Base-by-base conservation (phyloP, 2,888 invertebrate genomes). In the Spisula solida region DNA sequence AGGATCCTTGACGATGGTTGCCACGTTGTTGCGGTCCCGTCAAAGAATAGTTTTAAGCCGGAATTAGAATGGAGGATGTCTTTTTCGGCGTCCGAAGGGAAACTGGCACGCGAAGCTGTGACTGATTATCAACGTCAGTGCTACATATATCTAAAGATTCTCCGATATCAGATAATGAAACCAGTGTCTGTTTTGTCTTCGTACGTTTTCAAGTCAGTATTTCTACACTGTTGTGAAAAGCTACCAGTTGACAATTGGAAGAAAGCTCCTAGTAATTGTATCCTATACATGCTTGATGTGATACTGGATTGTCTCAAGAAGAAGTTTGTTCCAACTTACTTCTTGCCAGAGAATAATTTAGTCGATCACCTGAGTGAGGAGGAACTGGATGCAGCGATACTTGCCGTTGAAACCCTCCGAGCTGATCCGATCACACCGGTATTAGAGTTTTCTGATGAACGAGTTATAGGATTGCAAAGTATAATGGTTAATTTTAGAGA, bases 301-400 rank as follows among this genome's bases (percentile, higher is more conserved):
- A 81, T 92, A 6, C 34, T 92, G 1, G 82, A 82, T 20, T 88
- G 88, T 70, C 41, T 92, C 0, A 55, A 82, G 31, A 87, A 87
- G 16, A 87, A 83, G 75, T 75, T 81, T n/a, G 81, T 92, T 12
- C 91, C 91, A 14, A 88, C 87, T 18, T 92, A 87, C 78, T 92
- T 92, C 70, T 82, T 91, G 25, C 84, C 87, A 83, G 87, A 89
- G 56, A 92, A 91, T 29, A 92, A 92, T 34, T 56, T 91, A 10
- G 89, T 92, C 29, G 88, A 86, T 82, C 89, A 90, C 47, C 60
- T 90, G 10, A 85, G 55, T 5, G 83, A 88, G 1, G 80, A 79
- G 1, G 88, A 92, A 55, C 56, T 88, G n/a, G 51, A 83, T n/a
- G 48, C 70, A 20, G 84, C 82, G 20, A 34, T 86, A 12, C 82